Base-by-base conservation (phyloP, 2,113 vertebrate species). In the Suricata suricatta region DNA sequence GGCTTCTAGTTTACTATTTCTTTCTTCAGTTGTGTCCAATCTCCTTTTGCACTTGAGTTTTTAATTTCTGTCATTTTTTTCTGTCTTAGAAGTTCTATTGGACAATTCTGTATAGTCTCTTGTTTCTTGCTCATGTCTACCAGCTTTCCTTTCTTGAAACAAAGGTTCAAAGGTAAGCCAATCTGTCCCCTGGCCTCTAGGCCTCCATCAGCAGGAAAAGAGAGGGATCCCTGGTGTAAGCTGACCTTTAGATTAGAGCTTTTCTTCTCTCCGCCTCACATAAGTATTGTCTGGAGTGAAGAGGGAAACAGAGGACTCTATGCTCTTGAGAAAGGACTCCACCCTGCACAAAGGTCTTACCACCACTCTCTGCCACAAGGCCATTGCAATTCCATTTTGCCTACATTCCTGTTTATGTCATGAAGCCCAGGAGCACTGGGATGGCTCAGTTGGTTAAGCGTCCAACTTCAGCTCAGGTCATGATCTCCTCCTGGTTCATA, bases 11-110 rank as follows among this genome's bases (percentile, higher is more conserved):
- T 68, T n/a, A 84, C 27, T 23, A 33, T 15, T 84, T 88, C 21
- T 63, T 93, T 90, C 52, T 92, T 94, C 31, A 86, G 33, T 60
- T 82, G 14, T 66, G 23, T 90, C 35, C 5, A 66, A 66, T 93
- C 17, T 69, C 83, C 64, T 92, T 94, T 68, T 94, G 33, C 74
- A 82, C 17, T 77, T 81, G 79, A 76, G n/a, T 76, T 93, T 89
- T 81, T 44, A 80, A 85, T 74, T 74, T 89, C 7, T 92, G 2
- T 64, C 7, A 15, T 31, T 80, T 57, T 83, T 29, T 80, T 23
- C 79, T 27, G 57, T 68, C 41, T 50, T 85, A 60, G 31, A 74
- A 79, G 17, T 94, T 74, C 41, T 90, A 7, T 47, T 60, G 17
- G 29, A 76, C 14, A 76, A 0, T 89, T 94, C 71, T 85, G 10